phyloP scores from a whole-genome alignment of 2,888 invertebrate genomes.

The Gastrophysa polygoni region DNA sequence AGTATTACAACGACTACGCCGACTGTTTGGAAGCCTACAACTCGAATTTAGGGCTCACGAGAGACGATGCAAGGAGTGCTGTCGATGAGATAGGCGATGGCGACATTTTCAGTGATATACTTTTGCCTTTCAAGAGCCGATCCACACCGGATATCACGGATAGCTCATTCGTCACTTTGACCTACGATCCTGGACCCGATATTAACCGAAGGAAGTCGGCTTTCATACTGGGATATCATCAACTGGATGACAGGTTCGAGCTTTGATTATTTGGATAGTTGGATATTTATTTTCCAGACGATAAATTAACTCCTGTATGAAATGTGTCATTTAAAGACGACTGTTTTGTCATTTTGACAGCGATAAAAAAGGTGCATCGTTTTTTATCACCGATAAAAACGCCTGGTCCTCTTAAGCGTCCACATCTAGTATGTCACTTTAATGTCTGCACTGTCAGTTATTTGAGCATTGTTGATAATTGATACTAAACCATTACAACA shows the following conservation, averaged over 20 bases:
- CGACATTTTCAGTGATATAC: slow-evolving; percentile 50
- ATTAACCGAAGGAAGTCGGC: slow-evolving; percentile 63
- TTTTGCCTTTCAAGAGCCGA: slow-evolving; percentile 59
- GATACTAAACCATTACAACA: no score
- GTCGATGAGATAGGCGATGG: slow-evolving; percentile 54
- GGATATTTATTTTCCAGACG: no score
- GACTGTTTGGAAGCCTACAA: slow-evolving; percentile 63
- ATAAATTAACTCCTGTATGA: no score
- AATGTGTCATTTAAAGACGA: no score
- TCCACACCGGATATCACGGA: slow-evolving; percentile 64
- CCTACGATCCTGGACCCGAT: slow-evolving; percentile 61
- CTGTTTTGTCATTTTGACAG: no score
- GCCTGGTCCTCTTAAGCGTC: no score
- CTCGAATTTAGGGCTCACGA: slow-evolving; percentile 31
- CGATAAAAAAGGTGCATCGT: no score
- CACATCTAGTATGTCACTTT: no score
- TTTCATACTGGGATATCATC: slow-evolving; percentile 49
- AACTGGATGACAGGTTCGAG: slow-evolving; percentile 37
- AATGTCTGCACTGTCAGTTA: no score
- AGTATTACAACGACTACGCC: slow-evolving; percentile 70
- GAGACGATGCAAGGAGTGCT: slow-evolving; percentile 34
- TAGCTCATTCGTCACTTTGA: slow-evolving; percentile 54
- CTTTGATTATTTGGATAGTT: background rate
- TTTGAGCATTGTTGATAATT: no score
- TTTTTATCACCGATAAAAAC: no score